phyloP scores from a whole-genome alignment of 2,113 vertebrate genomes.

The Sterrhoptilus dennistouni region DNA sequence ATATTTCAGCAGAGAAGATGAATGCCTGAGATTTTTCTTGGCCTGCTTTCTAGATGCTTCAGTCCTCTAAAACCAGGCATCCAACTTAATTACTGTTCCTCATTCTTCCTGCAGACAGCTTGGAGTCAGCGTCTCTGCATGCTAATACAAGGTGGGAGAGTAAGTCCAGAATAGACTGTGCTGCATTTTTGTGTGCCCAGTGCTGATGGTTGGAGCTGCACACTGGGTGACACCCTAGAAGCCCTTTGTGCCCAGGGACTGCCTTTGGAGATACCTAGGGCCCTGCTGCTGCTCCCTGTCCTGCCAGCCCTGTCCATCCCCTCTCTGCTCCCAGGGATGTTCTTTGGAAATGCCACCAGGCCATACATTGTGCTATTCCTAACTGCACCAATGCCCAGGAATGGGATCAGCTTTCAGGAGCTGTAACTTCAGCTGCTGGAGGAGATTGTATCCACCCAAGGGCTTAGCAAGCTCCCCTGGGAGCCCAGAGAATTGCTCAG shows the following conservation, averaged over 20 bases:
- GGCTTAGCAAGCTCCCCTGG: not conserved
- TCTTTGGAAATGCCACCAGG: not conserved
- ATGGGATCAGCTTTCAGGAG: not conserved
- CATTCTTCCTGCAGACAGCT: not conserved
- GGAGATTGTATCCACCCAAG: not conserved
- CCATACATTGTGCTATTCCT: not conserved
- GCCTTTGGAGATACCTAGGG: accelerated
- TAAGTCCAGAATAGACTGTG: not conserved
- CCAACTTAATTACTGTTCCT: not conserved
- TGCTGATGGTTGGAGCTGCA: accelerated
- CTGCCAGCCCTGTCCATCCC: accelerated
- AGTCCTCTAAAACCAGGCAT: not conserved
- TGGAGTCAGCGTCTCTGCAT: not conserved
- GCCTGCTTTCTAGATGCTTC: not conserved
- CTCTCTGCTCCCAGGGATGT: accelerated
- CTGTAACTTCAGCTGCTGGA: not conserved
- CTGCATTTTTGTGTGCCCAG: not conserved
- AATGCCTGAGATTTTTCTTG: not conserved
- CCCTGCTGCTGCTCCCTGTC: accelerated
- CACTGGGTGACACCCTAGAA: accelerated
- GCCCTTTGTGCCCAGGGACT: not conserved
- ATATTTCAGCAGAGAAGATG: not conserved
- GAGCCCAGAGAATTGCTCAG: not conserved
- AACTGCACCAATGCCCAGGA: not conserved
- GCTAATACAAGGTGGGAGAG: not conserved